A percentile compares a stretch with the other conserved stretches of the same genome.
These are phyloP conservation scores for Microcebus murinus DNA, from an alignment of 2,113 vertebrate species.

Conservation along the genomic window DNA sequence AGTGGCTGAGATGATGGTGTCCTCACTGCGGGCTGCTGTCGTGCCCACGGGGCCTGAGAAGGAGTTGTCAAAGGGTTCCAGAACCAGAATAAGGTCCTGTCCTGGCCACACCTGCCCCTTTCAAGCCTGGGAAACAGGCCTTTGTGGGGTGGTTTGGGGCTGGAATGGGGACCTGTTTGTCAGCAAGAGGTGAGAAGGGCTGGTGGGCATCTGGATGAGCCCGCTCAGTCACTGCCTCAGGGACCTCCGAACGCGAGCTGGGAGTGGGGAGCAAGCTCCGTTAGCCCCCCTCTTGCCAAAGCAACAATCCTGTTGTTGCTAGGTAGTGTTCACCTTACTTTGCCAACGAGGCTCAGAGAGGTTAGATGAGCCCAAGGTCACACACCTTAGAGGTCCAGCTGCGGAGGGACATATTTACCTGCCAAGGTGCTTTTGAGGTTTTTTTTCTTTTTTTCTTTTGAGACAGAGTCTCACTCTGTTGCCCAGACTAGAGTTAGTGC, in stretches of 20 bases:
- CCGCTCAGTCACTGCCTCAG: background rate
- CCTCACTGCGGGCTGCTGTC: background rate
- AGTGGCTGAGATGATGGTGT: background rate
- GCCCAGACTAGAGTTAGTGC: no score
- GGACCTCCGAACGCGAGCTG: background rate
- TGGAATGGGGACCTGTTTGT: background rate
- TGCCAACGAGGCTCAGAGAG: conserved; percentile 18
- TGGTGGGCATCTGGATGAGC: background rate
- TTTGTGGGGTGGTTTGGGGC: background rate
- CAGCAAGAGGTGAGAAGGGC: background rate
- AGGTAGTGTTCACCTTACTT: background rate
- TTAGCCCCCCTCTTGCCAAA: background rate
- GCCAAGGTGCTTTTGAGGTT: background rate
- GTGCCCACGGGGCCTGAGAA: background rate
- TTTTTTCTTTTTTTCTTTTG: background rate
- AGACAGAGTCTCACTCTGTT: no score
- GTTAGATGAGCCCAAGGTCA: background rate
- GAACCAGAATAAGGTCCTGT: background rate
- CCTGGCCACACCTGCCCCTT: background rate
- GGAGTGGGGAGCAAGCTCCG: background rate
- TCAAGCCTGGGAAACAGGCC: background rate
- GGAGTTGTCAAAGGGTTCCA: background rate
- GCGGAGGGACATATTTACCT: background rate
- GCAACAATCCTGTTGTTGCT: background rate
- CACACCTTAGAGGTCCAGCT: background rate